Conservation (phyloP, 2,797 vertebrate species). For the Caiman crocodilus region DNA sequence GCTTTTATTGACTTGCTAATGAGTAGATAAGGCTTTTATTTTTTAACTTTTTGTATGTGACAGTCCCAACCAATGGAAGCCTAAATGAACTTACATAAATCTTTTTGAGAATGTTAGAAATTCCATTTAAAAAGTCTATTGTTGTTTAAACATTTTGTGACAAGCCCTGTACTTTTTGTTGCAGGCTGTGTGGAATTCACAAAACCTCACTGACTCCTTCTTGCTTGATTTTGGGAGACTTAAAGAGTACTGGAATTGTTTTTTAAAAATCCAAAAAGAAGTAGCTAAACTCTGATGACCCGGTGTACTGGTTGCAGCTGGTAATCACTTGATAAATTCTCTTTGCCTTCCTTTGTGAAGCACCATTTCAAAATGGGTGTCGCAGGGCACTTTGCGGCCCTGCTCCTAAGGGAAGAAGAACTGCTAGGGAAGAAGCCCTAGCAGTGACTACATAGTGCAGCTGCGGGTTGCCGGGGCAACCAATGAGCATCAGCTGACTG, state of each 20-base stretch:
- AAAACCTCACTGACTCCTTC: conserved; percentile 53
- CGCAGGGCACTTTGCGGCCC: no score
- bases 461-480: no score
- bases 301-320: background rate
- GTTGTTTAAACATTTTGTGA: conserved; percentile 55
- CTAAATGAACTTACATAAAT: conserved; percentile 66
- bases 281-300: no score
- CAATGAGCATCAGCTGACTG: no score
- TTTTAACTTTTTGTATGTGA: conserved; percentile 63
- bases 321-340: background rate
- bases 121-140: conserved; percentile 52
- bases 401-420: no score
- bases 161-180: conserved; percentile 60
- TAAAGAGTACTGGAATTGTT: conserved; percentile 4
- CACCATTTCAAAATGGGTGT: background rate
- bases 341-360: background rate
- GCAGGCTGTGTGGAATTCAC: background rate
- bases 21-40: conserved; percentile 77
- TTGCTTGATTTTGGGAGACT: conserved; percentile 37
- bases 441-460: no score
- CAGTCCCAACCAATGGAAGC: conserved; percentile 58
- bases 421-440: no score
- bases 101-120: conserved; percentile 54
- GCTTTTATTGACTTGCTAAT: conserved; percentile 78
- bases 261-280: no score